These are phyloP conservation scores for Ceratosolen solmsi DNA, from an alignment of 1,140 invertebrate genomes.

Conservation along the genomic window DNA sequence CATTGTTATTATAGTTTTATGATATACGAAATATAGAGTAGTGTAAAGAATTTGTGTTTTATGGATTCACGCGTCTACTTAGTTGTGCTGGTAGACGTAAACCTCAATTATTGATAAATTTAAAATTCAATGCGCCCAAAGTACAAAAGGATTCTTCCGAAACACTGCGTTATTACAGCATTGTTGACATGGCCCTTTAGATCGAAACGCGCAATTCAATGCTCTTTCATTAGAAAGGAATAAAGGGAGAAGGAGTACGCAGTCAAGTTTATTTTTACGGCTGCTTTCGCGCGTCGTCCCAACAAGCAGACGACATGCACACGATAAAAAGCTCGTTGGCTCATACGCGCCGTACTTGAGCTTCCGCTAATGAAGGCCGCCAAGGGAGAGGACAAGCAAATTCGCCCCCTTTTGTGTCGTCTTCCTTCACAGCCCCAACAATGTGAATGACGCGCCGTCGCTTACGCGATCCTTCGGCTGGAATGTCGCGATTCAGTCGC, in stretches of 20 bases:
- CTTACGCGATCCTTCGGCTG: slow-evolving; percentile 20
- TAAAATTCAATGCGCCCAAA: no score
- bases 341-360: not conserved
- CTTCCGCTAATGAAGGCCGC: slow-evolving; percentile 34
- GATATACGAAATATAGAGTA: no score
- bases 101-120: no score
- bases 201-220: not conserved
- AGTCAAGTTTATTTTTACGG: slow-evolving; percentile 31
- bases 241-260: not conserved
- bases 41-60: no score
- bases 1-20: no score
- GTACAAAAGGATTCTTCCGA: not conserved
- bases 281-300: not conserved
- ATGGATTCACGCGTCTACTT: no score
- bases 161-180: not conserved
- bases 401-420: slow-evolving; percentile 7
- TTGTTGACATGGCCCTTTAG: not conserved
- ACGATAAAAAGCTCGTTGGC: slow-evolving; percentile 32
- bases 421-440: slow-evolving; percentile 4
- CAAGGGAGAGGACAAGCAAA: not conserved
- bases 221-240: slow-evolving; percentile 1
- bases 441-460: slow-evolving; percentile 3
- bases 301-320: not conserved
- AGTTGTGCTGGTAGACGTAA: no score
- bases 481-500: slow-evolving; percentile 1